phyloP scores from a whole-genome alignment of 2,113 vertebrate species.

The Dascyllus trimaculatus region DNA sequence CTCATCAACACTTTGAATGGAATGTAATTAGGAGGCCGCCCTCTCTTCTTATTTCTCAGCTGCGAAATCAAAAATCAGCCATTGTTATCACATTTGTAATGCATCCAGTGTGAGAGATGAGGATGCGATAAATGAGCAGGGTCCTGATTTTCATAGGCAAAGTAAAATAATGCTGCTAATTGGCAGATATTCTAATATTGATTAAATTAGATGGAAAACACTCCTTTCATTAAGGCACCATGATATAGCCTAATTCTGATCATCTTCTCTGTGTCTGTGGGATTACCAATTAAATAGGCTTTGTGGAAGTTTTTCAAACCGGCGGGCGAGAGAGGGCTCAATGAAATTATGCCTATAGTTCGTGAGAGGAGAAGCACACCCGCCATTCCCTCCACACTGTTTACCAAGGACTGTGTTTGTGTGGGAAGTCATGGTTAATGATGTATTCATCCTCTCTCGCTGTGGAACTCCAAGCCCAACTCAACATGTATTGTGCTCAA shows the following conservation, averaged over 20 bases:
- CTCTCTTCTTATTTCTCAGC: slow-evolving; percentile 79
- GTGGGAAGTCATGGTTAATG: slow-evolving; percentile 71
- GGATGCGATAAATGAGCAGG: slow-evolving; percentile 79
- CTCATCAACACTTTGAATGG: slow-evolving; percentile 87
- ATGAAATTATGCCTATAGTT: slow-evolving; percentile 55
- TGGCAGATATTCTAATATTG: slow-evolving; percentile 88
- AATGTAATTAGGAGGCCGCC: slow-evolving; percentile 84
- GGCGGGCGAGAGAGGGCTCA: slow-evolving; percentile 34
- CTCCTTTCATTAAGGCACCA: slow-evolving; percentile 79
- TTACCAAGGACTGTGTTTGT: slow-evolving; percentile 72
- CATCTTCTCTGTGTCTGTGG: slow-evolving; percentile 69
- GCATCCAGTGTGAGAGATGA: slow-evolving; percentile 81
- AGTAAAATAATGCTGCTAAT: slow-evolving; percentile 86
- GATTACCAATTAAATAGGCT: slow-evolving; percentile 79
- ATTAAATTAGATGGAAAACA: slow-evolving; percentile 85
- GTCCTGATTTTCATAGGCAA: slow-evolving; percentile 79
- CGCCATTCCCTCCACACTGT: slow-evolving; percentile 37
- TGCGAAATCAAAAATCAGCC: slow-evolving; percentile 83
- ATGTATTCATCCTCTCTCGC: slow-evolving; percentile 73
- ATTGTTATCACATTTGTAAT: slow-evolving; percentile 87
- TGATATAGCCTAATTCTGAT: slow-evolving; percentile 79
- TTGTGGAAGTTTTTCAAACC: slow-evolving; percentile 65
- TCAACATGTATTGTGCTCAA: slow-evolving; percentile 70
- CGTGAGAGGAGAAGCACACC: slow-evolving; percentile 17
- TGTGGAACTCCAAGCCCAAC: slow-evolving; percentile 59